Evolutionary conservation across 2,888 invertebrate genomes (phyloP), one percentile per base, ranked within the genome.

Genomic region (Brachypalpus laphriformis): DNA sequence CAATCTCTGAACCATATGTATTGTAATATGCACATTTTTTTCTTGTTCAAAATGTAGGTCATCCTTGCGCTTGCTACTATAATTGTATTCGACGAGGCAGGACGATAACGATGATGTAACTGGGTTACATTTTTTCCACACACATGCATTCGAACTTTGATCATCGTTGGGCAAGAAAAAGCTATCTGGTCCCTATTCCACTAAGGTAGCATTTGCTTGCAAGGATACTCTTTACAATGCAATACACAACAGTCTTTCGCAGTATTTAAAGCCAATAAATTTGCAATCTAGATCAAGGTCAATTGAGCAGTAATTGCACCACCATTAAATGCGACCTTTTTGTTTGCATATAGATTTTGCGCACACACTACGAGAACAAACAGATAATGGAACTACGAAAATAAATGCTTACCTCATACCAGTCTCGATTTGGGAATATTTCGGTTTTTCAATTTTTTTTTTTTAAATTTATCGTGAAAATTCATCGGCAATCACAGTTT

Each of bases 351-450:
- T 16, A 1, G 18, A 16, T 47, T 34, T 65, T 47, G 42, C 22
- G 40, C 28, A 61, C 7, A 45, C 42, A 61, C 1, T 20, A 47
- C n/a, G n/a, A n/a, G n/a, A n/a, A 71, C 2, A 14, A 34, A 37
- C 34, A 20, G 14, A 63, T 16, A 49, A 61, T 22, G 40, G 31
- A 45, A 16, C 11, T 16, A n/a, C 42, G 18, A 56, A 63, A 63
- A 74, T 63, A 74, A 45, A 42, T 34, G 63, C 54, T 74, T 74
- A 65, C 74, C 54, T 74, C 74, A 63, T 34, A 18, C 9, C 47
- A 56, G 54, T 1, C 22, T 61, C 45, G 28, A 74, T 65, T 63
- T 28, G 25, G 61, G 31, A 18, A 18, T 61, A 47, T 51, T 72
- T 51, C 37, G 4, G 40, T 40, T 49, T 40, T 37, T 14, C n/a